Conservation (phyloP, 2,888 invertebrate genomes). For the Latrodectus hesperus region DNA sequence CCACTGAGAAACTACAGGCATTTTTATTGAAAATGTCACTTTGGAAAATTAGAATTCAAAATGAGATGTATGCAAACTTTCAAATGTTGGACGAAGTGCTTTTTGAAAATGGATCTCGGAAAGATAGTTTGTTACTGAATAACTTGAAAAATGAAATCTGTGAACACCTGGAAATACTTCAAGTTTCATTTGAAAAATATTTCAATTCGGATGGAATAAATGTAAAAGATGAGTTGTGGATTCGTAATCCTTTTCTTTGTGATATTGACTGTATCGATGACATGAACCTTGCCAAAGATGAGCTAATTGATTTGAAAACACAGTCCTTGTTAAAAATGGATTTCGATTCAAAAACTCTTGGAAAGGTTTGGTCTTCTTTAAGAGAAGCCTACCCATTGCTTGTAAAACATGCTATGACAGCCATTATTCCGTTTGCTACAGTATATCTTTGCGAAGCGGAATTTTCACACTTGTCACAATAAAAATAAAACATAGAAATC, state of each 20-base stretch:
- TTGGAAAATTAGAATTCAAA: constrained; percentile 57
- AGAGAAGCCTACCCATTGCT: constrained; percentile 58
- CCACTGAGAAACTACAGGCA: constrained; percentile 58
- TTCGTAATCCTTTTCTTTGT: constrained; percentile 60
- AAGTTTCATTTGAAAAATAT: too few species aligned
- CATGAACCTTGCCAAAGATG: constrained; percentile 53
- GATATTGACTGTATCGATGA: constrained; percentile 59
- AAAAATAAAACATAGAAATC: too few species aligned
- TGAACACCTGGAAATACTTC: too few species aligned
- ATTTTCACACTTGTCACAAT: too few species aligned
- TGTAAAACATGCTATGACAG: constrained; percentile 55
- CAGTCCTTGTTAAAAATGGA: constrained; percentile 47
- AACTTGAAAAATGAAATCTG: too few species aligned
- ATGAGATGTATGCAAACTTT: constrained; percentile 62
- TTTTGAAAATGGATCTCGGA: constrained; percentile 46
- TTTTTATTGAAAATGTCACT: constrained; percentile 56
- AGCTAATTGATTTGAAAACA: constrained; percentile 46
- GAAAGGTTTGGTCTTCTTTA: constrained; percentile 18
- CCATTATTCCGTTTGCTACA: constrained; percentile 58
- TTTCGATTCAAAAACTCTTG: constrained; percentile 18
- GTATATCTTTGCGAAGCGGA: constrained; percentile 55
- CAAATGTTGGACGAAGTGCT: constrained; percentile 51
- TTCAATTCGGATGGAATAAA: constrained; percentile 56
- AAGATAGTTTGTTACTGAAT: constrained; percentile 50
- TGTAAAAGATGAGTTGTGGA: constrained; percentile 61